These are phyloP conservation scores for Zaprionus taronus DNA, from an alignment of 1,140 invertebrate species.

Conservation along the genomic window DNA sequence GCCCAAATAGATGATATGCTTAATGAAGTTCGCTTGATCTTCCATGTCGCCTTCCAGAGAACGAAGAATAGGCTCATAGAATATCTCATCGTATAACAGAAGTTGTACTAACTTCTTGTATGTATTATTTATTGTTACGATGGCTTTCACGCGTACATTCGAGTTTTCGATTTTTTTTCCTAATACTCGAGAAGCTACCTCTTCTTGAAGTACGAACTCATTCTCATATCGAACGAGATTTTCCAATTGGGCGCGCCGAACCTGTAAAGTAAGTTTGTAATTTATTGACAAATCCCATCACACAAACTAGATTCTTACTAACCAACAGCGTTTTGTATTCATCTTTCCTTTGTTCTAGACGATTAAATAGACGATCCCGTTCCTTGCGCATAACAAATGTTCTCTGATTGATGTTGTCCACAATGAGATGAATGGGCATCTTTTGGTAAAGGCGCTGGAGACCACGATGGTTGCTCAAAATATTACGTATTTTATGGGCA, in stretches of 20 bases:
- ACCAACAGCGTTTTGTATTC: conserved; percentile 59
- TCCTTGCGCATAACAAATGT: conserved; percentile 82
- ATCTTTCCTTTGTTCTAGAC: conserved; percentile 58
- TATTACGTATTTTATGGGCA: conserved; percentile 66
- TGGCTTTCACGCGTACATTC: conserved; percentile 73
- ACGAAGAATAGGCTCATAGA: conserved; percentile 76
- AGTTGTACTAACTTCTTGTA: conserved; percentile 78
- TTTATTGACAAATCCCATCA: no score
- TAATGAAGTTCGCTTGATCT: conserved; percentile 77
- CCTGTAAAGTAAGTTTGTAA: conserved; percentile 10
- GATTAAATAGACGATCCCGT: conserved; percentile 68
- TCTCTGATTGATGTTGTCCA: conserved; percentile 80
- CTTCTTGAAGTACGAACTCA: conserved; percentile 72
- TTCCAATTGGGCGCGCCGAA: conserved; percentile 53
- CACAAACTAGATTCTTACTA: neutral
- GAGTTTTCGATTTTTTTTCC: conserved; percentile 78
- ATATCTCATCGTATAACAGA: conserved; percentile 70
- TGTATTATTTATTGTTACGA: conserved; percentile 71
- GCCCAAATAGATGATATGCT: conserved; percentile 72
- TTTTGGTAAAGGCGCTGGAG: conserved; percentile 76
- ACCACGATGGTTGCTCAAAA: conserved; percentile 71
- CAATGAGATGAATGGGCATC: conserved; percentile 75
- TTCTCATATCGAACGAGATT: conserved; percentile 78
- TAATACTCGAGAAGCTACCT: conserved; percentile 56
- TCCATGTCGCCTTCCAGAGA: conserved; percentile 74